Base-by-base conservation (phyloP, 2,888 invertebrate species). In the Meandrusa payeni region DNA sequence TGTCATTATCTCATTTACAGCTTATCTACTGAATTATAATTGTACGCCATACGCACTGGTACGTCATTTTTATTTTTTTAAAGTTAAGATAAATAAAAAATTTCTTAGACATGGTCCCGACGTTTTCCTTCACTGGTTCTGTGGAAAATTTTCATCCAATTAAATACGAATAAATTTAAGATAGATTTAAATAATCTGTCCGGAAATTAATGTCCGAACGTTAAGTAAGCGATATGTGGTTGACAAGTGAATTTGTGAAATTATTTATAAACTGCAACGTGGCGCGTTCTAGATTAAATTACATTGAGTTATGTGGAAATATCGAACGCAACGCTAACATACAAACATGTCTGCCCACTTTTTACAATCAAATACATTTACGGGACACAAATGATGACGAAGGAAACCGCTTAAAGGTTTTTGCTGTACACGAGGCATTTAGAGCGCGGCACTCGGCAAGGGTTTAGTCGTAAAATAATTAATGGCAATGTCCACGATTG, bases 321-420 rank as follows among this genome's bases (percentile, higher is more conserved):
- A 44, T 38, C 26, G 19, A 26, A 32, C 11, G 27, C 33, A 27
- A 46, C 6, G 28, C 5, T 17, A 7, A 10, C 6, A 11, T n/a
- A 39, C 22, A 34, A 23, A 44, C 28, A 23, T 34, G 39, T 34
- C 15, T 27, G 23, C 28, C 9, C 3, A 23, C 22, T 45, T 39
- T 45, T 45, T 45, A 33, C 33, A 33, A 39, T 29, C 11, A 22
- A 38, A 34, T 37, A 23, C 33, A 13, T 32, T 20, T 39, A 22
- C 9, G 27, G 26, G 9, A 15, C 27, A 38, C 20, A 32, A 41
- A 24, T 37, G 31, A 43, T 48, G 32, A 47, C 50, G 27, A 38
- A 47, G 48, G 47, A 46, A 42, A 49, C 33, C 45, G 47, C 51
- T 54, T 51, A 57, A 22, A 6, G 3, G 10, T 27, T 43, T 38